Conservation (phyloP, 2,888 invertebrate species). For the Cenopis cana region DNA sequence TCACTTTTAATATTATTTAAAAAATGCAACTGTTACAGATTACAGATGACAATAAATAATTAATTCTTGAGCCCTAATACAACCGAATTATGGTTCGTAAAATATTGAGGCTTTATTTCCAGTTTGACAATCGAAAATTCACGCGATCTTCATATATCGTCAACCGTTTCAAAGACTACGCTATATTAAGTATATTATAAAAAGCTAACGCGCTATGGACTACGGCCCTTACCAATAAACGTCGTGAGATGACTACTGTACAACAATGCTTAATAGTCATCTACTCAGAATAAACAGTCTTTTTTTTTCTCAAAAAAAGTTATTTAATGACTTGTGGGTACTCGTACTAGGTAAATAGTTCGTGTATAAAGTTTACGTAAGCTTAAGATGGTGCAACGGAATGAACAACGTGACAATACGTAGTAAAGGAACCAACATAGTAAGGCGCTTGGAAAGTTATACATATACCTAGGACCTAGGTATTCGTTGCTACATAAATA, state of each 20-base stretch:
- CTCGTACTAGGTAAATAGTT: conserved; percentile 13
- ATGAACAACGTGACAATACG: conserved; percentile 7
- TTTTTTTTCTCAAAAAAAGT: conserved; percentile 29
- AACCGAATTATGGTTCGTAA: not conserved
- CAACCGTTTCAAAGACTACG: too few species aligned
- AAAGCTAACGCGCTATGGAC: conserved; percentile 34
- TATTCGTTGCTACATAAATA: conserved; percentile 9
- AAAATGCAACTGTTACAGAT: too few species aligned
- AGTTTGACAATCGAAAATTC: not conserved
- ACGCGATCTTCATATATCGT: not conserved
- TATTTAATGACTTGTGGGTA: conserved; percentile 28
- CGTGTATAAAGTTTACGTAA: conserved; percentile 12
- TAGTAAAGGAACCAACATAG: not conserved
- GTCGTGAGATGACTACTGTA: conserved; percentile 55
- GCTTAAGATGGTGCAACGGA: conserved; percentile 6
- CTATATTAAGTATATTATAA: not conserved
- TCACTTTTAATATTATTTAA: too few species aligned
- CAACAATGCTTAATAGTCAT: conserved; percentile 46
- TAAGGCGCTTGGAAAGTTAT: conserved; percentile 5
- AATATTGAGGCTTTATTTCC: not conserved
- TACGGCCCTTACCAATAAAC: conserved; percentile 50
- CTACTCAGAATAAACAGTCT: conserved; percentile 44
- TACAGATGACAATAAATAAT: too few species aligned
- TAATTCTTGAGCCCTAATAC: too few species aligned
- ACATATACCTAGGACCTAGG: not conserved